A percentile compares a stretch with the other conserved stretches of the same genome.
phyloP scores from a whole-genome alignment of 2,113 vertebrate genomes.

The Phaethon lepturus region DNA sequence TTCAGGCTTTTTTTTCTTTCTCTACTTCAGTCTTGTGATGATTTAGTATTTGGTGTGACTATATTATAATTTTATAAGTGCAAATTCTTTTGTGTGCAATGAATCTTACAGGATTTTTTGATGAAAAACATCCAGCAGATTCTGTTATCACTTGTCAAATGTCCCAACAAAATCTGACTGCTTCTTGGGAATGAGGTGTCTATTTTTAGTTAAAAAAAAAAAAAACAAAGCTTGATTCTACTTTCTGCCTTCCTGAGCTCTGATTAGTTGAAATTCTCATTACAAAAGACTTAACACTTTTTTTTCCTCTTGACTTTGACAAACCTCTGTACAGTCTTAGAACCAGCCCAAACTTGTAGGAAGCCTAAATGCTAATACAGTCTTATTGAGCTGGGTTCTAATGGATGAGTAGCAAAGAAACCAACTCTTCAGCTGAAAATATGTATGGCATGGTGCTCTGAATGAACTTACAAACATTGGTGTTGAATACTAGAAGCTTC shows the following conservation, averaged over 20 bases:
- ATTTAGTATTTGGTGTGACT: neutral
- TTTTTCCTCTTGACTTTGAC: neutral
- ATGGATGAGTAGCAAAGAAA: neutral
- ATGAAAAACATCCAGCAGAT: neutral
- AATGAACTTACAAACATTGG: neutral
- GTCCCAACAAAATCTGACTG: neutral
- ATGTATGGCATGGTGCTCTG: neutral
- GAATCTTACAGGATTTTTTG: neutral
- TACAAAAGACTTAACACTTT: neutral
- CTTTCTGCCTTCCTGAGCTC: neutral
- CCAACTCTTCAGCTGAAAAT: neutral
- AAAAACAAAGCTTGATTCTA: neutral
- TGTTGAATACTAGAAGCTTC: neutral
- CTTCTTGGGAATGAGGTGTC: neutral
- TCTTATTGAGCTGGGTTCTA: neutral
- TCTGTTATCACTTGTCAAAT: neutral
- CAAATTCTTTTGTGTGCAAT: neutral
- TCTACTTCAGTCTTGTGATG: neutral
- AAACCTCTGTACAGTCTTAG: neutral
- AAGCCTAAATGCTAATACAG: neutral
- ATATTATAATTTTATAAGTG: neutral
- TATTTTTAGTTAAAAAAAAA: neutral
- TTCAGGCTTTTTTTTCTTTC: neutral
- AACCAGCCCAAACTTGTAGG: neutral
- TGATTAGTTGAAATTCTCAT: neutral